Evolutionary conservation across 2,797 vertebrate genomes (phyloP).

Genomic region (Microctenopoma stevenorrisi): DNA sequence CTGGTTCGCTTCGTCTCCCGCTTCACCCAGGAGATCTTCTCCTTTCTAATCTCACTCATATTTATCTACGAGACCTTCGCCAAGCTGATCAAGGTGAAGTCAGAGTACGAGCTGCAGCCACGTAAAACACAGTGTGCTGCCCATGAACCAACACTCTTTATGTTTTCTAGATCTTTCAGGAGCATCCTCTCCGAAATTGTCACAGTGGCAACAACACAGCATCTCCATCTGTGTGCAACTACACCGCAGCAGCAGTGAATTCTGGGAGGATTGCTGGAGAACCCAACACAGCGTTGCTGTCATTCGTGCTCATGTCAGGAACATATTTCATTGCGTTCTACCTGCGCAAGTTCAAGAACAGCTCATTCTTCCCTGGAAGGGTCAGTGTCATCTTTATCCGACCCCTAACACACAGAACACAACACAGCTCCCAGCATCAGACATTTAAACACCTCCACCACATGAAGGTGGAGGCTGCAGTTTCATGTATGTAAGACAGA

Average conservation of each 20-base stretch:
- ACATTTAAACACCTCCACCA: too few relatives aligned
- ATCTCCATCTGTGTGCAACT: slow-evolving; percentile 34
- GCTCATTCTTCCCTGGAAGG: slow-evolving; percentile 92
- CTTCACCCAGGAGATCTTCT: slow-evolving; percentile 98
- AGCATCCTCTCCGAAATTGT: slow-evolving; percentile 88
- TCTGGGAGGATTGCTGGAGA: slow-evolving; percentile 74
- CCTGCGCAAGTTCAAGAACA: slow-evolving; percentile 96
- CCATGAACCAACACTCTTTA: neutral
- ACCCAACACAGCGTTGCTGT: slow-evolving; percentile 93
- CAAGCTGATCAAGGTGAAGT: slow-evolving; percentile 90
- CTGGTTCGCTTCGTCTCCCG: slow-evolving; percentile 93
- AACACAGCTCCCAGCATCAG: too few relatives aligned
- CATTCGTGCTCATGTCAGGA: slow-evolving; percentile 92
- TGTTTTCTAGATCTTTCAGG: slow-evolving; percentile 87
- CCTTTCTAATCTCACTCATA: slow-evolving; percentile 96
- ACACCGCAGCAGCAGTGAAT: neutral
- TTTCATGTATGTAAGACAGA: too few relatives aligned
- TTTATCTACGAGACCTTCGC: slow-evolving; percentile 97
- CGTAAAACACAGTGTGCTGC: too few relatives aligned
- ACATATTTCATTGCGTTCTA: slow-evolving; percentile 96
- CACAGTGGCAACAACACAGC: slow-evolving; percentile 54
- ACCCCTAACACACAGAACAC: too few relatives aligned
- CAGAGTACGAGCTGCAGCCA: neutral
- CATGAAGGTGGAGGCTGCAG: too few relatives aligned
- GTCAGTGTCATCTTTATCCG: slow-evolving; percentile 70